Evolutionary conservation across 1,140 invertebrate genomes (phyloP), one percentile per base, ranked within the genome.

Genomic region (Hylyphantes graminicola): DNA sequence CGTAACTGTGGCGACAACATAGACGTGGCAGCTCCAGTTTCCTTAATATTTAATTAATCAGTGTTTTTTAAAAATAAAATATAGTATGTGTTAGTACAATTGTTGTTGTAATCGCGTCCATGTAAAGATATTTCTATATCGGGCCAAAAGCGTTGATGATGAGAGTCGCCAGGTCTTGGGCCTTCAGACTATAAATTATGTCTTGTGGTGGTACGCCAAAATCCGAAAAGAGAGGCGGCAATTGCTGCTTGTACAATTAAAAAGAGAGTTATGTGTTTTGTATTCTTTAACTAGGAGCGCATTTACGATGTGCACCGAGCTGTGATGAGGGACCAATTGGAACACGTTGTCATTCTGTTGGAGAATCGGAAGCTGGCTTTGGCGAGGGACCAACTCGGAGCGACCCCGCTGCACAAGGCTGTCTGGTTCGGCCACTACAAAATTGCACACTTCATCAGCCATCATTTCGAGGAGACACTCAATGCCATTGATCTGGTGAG

Each of bases 371-470:
- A 96, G 88, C 95, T 98, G 88, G 96, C 95, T 9, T 92, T 96
- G 63, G 95, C 96, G 10, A 92, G 94, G 87, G 95, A 97, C 90
- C 92, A 94, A 54, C 93, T 95, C 86, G 95, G 96, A 17, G 93
- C 96, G 17, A 97, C 96, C 0, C 95, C 97, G 4, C 90, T 99
- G 63, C 97, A 99, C 90, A 96, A 97, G 72, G 96, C 97, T 11
- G 94, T 95, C 0, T 92, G 97, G 81, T 98, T 95, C 88, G 97
- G 97, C 0, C 97, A 99, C 87, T 92, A 90, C 79, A 92, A 94
- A 63, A 93, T 96, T 63, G 91, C 93, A 7, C 91, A 93, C 76
- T 96, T 93, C 91, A 90, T 97, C 0, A 83, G 85, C 13, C 72
- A 65, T 10, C 87, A 87, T 19, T 87, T 85, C 76, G 86, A 85